Conservation (phyloP, 2,888 invertebrate species). For the Seira ritae region DNA sequence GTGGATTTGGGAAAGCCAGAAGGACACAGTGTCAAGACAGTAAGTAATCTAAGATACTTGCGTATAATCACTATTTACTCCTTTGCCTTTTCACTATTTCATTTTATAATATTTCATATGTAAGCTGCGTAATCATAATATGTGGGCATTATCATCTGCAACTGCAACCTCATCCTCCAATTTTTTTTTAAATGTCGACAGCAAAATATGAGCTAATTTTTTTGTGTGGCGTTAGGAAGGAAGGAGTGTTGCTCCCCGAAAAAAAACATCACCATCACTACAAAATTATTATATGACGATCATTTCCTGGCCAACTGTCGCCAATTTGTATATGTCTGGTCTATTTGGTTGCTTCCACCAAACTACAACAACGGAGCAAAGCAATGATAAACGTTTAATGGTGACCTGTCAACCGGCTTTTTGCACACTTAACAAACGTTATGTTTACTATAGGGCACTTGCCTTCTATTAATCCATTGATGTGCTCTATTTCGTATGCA, state of each 20-base stretch:
- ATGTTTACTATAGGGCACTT: constrained; percentile 42
- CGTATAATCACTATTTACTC: no score
- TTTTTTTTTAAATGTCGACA: background rate
- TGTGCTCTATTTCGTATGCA: background rate
- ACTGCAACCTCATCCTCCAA: no score
- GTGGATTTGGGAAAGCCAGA: background rate
- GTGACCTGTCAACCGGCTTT: constrained; percentile 60
- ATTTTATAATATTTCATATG: background rate
- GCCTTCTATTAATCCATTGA: constrained; percentile 14
- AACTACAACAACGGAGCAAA: no score
- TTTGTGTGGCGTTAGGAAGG: background rate
- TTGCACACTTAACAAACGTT: constrained; percentile 36
- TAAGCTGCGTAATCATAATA: background rate
- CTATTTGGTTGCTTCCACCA: background rate
- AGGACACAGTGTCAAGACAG: background rate
- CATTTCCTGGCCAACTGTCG: constrained; percentile 59
- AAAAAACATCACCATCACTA: background rate
- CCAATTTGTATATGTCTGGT: constrained; percentile 48
- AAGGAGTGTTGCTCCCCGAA: background rate
- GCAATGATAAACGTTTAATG: constrained; percentile 25
- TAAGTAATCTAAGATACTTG: no score
- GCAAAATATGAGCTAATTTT: background rate
- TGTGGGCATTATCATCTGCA: background rate
- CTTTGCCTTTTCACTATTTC: background rate
- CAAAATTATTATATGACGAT: constrained; percentile 48